Conservation (phyloP, 1,140 invertebrate species). For the Drosophila sechellia region DNA sequence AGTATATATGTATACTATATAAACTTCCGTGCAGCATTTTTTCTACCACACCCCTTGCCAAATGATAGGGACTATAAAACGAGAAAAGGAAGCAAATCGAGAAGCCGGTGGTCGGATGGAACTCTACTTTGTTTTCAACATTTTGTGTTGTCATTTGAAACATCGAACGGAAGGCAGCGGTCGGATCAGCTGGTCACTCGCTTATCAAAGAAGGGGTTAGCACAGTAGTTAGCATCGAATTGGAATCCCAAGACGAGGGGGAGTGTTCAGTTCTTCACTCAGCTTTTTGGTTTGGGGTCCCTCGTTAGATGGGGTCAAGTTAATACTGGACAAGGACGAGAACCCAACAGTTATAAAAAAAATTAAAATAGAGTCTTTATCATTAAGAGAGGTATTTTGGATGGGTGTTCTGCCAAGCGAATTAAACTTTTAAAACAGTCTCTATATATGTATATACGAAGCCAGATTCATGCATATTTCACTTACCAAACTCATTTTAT, state of each 20-base stretch:
- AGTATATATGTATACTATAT: neutral
- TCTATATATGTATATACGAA: slow-evolving; percentile 21
- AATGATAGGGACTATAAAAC: slow-evolving; percentile 20
- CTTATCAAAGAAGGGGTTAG: slow-evolving; percentile 34
- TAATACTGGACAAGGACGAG: neutral
- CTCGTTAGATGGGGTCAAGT: neutral
- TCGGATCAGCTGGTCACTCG: slow-evolving; percentile 32
- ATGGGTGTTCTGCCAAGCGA: neutral
- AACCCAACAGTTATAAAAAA: neutral
- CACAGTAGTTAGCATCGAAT: slow-evolving; percentile 45
- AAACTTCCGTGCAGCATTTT: neutral
- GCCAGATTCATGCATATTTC: slow-evolving; percentile 27
- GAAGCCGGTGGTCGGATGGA: slow-evolving; percentile 28
- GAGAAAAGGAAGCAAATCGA: slow-evolving; percentile 11
- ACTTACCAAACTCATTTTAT: slow-evolving; percentile 29
- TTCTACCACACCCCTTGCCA: neutral
- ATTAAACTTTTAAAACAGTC: neutral
- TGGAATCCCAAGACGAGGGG: neutral
- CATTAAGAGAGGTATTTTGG: neutral
- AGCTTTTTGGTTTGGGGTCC: neutral
- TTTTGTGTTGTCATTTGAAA: slow-evolving; percentile 54
- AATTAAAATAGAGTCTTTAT: neutral
- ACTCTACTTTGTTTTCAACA: slow-evolving; percentile 48
- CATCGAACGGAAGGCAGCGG: slow-evolving; percentile 34
- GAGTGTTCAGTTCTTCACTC: slow-evolving; percentile 21